Base-by-base conservation (phyloP, 2,888 invertebrate genomes). In the Orthosia incerta region DNA sequence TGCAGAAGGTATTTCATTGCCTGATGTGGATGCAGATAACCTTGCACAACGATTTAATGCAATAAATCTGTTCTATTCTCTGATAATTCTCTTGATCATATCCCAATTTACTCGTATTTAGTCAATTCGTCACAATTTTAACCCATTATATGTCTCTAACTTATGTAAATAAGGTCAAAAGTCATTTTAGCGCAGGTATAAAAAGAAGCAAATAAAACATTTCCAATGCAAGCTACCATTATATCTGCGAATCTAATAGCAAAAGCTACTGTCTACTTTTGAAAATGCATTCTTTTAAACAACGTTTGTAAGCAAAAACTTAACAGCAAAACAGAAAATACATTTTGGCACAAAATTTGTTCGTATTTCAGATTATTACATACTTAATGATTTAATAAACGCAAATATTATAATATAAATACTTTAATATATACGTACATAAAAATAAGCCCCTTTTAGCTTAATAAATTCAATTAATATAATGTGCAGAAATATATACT, bases 321-420 rank as follows among this genome's bases (percentile, higher is more conserved):
- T 68, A 64, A 66, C 65, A 67, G 74, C 74, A 69, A 76, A 80
- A 78, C 71, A 69, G 61, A 73, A 80, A 62, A 77, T 61, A 74
- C 50, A 73, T 76, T 75, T 85, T 85, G 82, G 85, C 79, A 83
- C 83, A 67, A 74, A 74, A 62, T 65, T 85, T 83, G 76, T 83
- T 85, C 77, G 59, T 79, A 70, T 64, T 64, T 70, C 60, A 74
- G 70, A 62, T 65, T 70, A 73, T 68, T 74, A 63, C 62, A 63
- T 69, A 68, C n/a, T 53, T 78, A 74, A 74, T 64, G 56, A 80
- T 50, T 71, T 69, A 72, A 46, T 51, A 80, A 66, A 80, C 60
- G 62, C 73, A 65, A 70, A 55, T 71, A 50, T 55, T 45, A 62
- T 72, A 60, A 66, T 56, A 51, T 62, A 71, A 46, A 79, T 75